Conservation (phyloP, 1,140 invertebrate genomes). For the Penaeus chinensis region DNA sequence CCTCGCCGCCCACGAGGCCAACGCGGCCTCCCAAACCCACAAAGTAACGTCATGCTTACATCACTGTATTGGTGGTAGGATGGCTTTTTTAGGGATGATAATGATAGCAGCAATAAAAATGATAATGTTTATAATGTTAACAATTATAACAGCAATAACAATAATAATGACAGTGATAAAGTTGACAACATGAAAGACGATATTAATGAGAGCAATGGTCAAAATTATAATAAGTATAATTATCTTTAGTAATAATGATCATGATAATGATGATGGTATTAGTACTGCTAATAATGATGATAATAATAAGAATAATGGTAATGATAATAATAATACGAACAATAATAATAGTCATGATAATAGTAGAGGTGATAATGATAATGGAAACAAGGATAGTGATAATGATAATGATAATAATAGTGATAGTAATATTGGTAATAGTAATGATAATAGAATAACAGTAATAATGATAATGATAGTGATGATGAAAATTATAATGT, state of each 20-base stretch:
- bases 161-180: neutral
- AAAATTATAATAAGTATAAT: neutral
- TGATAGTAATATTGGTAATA: neutral
- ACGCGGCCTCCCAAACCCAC: slow-evolving; percentile 61
- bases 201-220: neutral
- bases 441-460: no score
- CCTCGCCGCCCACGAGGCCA: slow-evolving; percentile 64
- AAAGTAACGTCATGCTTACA: slow-evolving; percentile 42
- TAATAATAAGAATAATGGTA: no score
- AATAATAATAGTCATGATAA: neutral
- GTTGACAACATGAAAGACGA: neutral
- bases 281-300: no score
- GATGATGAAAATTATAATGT: no score
- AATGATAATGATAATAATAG: neutral
- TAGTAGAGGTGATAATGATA: neutral
- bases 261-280: no score
- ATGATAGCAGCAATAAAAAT: no score
- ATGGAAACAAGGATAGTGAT: neutral
- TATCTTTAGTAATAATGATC: no score
- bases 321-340: neutral
- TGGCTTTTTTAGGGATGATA: no score
- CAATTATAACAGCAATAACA: neutral
- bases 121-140: neutral
- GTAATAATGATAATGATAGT: no score
- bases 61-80: neutral